These are phyloP conservation scores for Andricus quercusramuli DNA, from an alignment of 2,888 invertebrate genomes.

Conservation along the genomic window DNA sequence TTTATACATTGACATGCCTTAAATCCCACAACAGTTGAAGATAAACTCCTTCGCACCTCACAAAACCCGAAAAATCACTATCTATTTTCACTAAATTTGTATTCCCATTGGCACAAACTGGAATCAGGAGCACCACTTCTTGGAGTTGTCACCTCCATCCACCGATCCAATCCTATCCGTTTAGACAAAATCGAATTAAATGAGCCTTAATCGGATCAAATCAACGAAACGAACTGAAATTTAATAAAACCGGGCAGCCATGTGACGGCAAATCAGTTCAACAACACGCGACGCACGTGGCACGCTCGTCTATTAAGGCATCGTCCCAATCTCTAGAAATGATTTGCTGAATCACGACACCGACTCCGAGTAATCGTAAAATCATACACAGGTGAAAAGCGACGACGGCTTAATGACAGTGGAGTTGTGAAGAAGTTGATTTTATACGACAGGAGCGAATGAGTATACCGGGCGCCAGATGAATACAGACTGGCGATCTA, in stretches of 20 bases:
- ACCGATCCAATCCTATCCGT: neutral
- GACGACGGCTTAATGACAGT: conserved; percentile 35
- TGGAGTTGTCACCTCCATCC: neutral
- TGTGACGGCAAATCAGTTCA: neutral
- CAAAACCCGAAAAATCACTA: neutral
- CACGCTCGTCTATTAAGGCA: conserved; percentile 39
- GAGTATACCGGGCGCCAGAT: neutral
- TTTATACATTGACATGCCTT: conserved; percentile 86
- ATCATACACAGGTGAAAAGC: conserved; percentile 14
- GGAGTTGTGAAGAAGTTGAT: neutral
- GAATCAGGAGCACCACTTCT: neutral
- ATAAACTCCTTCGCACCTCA: conserved; percentile 14
- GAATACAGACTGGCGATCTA: neutral
- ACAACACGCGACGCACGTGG: conserved; percentile 39
- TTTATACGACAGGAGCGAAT: conserved; percentile 8
- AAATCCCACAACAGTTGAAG: neutral
- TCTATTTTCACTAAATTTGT: neutral
- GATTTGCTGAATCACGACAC: conserved; percentile 8
- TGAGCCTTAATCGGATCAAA: neutral
- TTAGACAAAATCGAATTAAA: neutral
- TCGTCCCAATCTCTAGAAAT: conserved; percentile 16
- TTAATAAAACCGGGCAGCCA: neutral
- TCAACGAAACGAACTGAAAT: neutral
- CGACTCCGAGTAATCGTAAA: neutral
- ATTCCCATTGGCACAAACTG: conserved; percentile 28